Base-by-base conservation (phyloP, 2,797 vertebrate species). In the Sus cebifrons region DNA sequence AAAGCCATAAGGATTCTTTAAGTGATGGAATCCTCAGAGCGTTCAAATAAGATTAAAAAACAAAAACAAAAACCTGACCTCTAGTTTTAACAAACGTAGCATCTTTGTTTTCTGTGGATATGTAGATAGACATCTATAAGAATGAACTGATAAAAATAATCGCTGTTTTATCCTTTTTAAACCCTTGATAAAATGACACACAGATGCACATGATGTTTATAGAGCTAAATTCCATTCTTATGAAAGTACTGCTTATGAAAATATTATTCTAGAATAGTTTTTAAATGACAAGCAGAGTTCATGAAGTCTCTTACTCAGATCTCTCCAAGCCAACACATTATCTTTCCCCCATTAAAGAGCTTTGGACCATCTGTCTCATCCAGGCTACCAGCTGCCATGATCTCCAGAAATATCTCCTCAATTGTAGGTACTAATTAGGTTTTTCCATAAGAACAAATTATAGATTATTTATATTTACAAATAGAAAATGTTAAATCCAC, bases 301-400 rank as follows among this genome's bases (percentile, higher is more conserved):
- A 96, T 96, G 94, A 79, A 79, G 92, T 98, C 95, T 93, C 94
- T 97, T 95, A 95, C 74, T 97, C 96, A 91, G 89, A 95, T 97
- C 81, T 97, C 90, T 96, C 97, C 79, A 94, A 96, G 97, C 97
- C 97, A 98, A 97, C 78, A 96, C 93, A 98, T 98, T 98, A 97
- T 96, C 97, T 97, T 97, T 81, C 89, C 92, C 62, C 96, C 93
- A 98, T 98, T 98, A 98, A 98, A 97, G 67, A 98, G 96, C 82
- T 92, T 95, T 97, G 89, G 96, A 89, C 98, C 98, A 98, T 98
- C 98, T 98, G 98, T 95, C 96, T 98, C 97, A 98, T 98, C 98
- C 97, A 98, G 94, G 91, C 96, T 95, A 97, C 97, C 98, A 99
- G 98, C 98, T 99, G 98, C 97, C 96, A 96, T 70, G 62, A 21